Conservation (phyloP, 1,140 invertebrate genomes). For the Ctenoplectra terminalis region DNA sequence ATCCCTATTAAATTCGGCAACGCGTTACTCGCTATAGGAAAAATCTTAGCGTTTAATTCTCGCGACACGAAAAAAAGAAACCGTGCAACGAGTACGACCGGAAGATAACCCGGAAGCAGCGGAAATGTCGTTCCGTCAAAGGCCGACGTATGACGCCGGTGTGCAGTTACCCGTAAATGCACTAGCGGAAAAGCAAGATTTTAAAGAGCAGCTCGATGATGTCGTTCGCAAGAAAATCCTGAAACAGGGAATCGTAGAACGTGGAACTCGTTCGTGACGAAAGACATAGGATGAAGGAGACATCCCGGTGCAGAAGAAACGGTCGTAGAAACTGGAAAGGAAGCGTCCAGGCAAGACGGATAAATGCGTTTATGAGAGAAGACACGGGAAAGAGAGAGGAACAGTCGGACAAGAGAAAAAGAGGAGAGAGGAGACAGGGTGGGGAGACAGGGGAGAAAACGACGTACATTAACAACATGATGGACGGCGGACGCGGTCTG, state of each 20-base stretch:
- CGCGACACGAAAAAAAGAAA: background rate
- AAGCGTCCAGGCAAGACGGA: slow-evolving; percentile 48
- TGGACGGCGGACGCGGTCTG: slow-evolving; percentile 70
- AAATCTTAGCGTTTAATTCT: background rate
- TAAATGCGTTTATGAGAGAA: slow-evolving; percentile 58
- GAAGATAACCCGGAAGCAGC: background rate
- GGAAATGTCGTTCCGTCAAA: background rate
- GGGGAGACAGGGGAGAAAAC: slow-evolving; percentile 59
- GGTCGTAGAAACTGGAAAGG: slow-evolving; percentile 15
- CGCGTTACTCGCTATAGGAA: too few relatives aligned
- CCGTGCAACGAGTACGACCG: background rate
- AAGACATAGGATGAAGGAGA: background rate
- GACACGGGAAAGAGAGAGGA: slow-evolving; percentile 23
- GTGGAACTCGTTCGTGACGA: background rate
- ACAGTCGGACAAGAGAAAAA: slow-evolving; percentile 14
- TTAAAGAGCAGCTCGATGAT: slow-evolving; percentile 1
- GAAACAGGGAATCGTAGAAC: background rate
- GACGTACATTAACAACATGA: slow-evolving; percentile 71
- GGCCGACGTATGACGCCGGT: too few relatives aligned
- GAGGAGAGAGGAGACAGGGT: background rate
- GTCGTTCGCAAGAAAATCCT: slow-evolving; percentile 9
- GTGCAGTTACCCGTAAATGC: slow-evolving; percentile 22
- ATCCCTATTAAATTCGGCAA: background rate
- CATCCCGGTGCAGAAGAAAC: background rate
- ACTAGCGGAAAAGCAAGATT: background rate